A percentile compares a stretch with the other conserved stretches of the same genome.
These are phyloP conservation scores for Bovichtus variegatus DNA, from an alignment of 2,797 vertebrate genomes.

Conservation along the genomic window DNA sequence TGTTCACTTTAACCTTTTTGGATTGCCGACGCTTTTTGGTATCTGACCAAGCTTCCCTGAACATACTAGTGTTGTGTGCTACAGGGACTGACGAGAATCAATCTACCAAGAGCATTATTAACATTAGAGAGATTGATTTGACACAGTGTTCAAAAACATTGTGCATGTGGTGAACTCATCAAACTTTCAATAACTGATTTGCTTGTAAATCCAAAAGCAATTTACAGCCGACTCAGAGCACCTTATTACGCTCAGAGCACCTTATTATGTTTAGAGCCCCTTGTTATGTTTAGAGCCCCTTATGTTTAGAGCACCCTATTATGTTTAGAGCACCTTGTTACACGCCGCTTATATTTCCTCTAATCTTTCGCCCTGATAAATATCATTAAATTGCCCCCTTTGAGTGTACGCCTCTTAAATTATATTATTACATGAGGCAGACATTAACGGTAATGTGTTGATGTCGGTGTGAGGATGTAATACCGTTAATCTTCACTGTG, in stretches of 20 bases:
- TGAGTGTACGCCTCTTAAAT: neutral
- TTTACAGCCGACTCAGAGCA: neutral
- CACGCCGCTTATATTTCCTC: too few species aligned
- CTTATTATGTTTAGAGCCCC: too few species aligned
- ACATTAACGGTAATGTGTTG: neutral
- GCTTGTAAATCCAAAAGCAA: neutral
- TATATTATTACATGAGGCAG: neutral
- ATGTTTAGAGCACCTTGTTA: too few species aligned
- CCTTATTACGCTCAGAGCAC: neutral
- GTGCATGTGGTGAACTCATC: too few species aligned
- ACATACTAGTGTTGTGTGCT: neutral
- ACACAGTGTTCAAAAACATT: too few species aligned
- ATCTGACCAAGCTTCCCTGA: neutral
- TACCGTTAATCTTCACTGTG: neutral
- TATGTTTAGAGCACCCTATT: too few species aligned
- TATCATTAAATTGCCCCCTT: neutral
- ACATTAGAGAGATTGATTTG: neutral
- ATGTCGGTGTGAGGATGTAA: neutral
- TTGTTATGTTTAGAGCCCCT: too few species aligned
- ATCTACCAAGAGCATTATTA: neutral
- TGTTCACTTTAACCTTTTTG: neutral
- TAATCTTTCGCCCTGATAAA: neutral
- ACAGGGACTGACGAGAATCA: neutral
- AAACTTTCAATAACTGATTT: neutral
- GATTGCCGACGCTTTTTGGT: neutral